Percentiles rank a stretch among this genome's conserved stretches.
phyloP scores from a whole-genome alignment of 2,797 vertebrate species.

The Pipistrellus pipistrellus region DNA sequence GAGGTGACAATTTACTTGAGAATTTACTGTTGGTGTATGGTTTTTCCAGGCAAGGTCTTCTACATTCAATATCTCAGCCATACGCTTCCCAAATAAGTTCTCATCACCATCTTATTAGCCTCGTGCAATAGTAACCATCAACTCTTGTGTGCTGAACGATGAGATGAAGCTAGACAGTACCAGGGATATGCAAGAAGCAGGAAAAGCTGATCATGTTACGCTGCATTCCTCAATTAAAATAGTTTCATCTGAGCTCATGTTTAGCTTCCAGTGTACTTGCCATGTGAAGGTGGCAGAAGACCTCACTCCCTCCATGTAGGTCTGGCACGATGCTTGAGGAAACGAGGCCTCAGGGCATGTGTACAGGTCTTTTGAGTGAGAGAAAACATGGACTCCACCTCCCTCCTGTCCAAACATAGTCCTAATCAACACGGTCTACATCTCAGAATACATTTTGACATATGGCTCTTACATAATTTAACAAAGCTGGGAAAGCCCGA shows the following conservation, averaged over 20 bases:
- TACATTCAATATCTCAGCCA: not conserved
- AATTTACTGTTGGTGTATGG: not conserved
- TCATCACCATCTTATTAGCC: not conserved
- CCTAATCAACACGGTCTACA: not conserved
- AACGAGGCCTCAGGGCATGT: not conserved
- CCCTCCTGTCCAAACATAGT: not conserved
- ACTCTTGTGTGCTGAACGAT: not conserved
- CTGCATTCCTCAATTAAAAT: not conserved
- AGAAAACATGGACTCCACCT: not conserved
- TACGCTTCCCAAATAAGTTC: not conserved
- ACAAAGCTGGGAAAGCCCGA: constrained; percentile 1
- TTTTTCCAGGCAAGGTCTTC: not conserved
- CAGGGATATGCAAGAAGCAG: not conserved
- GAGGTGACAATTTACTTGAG: not conserved
- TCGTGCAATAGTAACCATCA: not conserved
- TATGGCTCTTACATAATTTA: constrained; percentile 66
- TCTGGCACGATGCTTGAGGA: rapidly evolving
- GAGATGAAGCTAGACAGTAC: not conserved
- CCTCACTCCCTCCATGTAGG: rapidly evolving
- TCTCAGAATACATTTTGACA: not conserved
- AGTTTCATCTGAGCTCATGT: not conserved
- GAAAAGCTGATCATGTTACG: not conserved
- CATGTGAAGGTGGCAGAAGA: not conserved
- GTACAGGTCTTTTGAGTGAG: not conserved
- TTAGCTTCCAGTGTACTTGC: not conserved